Conservation (phyloP, 2,888 invertebrate genomes). For the Eilema depressum region DNA sequence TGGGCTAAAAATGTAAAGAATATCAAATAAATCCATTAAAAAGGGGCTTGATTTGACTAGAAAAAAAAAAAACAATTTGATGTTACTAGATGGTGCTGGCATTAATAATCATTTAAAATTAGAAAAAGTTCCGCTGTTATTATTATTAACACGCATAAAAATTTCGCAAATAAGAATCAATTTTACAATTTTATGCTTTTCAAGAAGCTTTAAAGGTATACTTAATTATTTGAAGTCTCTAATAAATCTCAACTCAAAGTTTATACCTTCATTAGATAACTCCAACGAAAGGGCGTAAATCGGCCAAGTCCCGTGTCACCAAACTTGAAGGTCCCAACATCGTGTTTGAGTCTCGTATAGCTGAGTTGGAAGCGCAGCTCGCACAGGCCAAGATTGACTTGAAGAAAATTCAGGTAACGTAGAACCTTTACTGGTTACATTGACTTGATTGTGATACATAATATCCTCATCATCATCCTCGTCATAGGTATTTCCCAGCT, state of each 20-base stretch:
- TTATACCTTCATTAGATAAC: constrained; percentile 56
- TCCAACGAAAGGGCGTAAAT: constrained; percentile 72
- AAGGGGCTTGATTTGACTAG: too few species aligned
- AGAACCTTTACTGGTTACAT: too few species aligned
- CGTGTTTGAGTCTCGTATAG: constrained; percentile 94
- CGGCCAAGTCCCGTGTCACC: constrained; percentile 63
- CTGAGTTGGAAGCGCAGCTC: constrained; percentile 94
- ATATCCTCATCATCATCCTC: too few species aligned
- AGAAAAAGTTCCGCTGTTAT: neutral
- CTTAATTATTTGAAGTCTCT: neutral
- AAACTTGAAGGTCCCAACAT: constrained; percentile 92
- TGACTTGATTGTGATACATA: too few species aligned
- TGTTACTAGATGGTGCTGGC: too few species aligned
- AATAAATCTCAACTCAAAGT: neutral
- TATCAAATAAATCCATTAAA: too few species aligned
- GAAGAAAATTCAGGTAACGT: constrained; percentile 88
- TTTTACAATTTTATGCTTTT: neutral
- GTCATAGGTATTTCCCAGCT: too few species aligned
- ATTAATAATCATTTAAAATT: neutral
- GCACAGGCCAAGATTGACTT: constrained; percentile 92
- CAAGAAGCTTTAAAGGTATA: neutral
- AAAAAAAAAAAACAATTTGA: neutral
- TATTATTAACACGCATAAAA: neutral
- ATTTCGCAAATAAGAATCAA: neutral
- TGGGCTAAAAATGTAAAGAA: too few species aligned